These are phyloP conservation scores for Junonia oenone DNA, from an alignment of 2,888 invertebrate genomes.

Conservation along the genomic window DNA sequence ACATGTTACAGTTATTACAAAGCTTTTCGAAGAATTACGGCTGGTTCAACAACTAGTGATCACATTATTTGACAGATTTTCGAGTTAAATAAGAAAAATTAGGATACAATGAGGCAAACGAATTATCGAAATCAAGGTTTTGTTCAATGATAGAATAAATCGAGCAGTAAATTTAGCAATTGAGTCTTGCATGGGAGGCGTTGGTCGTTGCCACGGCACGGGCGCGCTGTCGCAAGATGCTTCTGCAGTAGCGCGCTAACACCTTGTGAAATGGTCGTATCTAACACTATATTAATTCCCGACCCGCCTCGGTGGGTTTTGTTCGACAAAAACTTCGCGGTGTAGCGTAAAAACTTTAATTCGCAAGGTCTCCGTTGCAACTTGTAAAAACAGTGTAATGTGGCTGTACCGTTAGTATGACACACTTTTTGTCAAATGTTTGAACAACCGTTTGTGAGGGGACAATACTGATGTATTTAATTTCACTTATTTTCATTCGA, in stretches of 20 bases:
- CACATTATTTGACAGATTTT: constrained; percentile 7
- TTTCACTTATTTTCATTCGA: constrained; percentile 13
- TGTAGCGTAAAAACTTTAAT: constrained; percentile 36
- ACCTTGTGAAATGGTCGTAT: constrained; percentile 78
- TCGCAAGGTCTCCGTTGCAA: constrained; percentile 9
- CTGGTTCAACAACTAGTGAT: background rate
- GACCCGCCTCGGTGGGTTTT: constrained; percentile 64
- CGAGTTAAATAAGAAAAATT: constrained; percentile 1
- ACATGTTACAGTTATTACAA: background rate
- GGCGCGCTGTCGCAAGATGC: constrained; percentile 57
- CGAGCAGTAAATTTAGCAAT: constrained; percentile 63
- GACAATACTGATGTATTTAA: constrained; percentile 38
- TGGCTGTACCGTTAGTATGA: constrained; percentile 52
- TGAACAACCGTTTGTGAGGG: constrained; percentile 33
- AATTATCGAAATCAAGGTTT: constrained; percentile 37
- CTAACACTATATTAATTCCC: constrained; percentile 72
- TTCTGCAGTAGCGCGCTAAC: constrained; percentile 58
- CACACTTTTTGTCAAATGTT: constrained; percentile 43
- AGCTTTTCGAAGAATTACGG: background rate
- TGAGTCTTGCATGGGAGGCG: constrained; percentile 54
- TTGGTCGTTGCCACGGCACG: constrained; percentile 37
- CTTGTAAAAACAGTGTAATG: constrained; percentile 32
- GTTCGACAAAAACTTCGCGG: constrained; percentile 60
- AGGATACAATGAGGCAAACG: constrained; percentile 19
- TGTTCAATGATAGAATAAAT: constrained; percentile 55